These are phyloP conservation scores for Oostethus manadensis DNA, from an alignment of 2,113 vertebrate species.

Conservation along the genomic window DNA sequence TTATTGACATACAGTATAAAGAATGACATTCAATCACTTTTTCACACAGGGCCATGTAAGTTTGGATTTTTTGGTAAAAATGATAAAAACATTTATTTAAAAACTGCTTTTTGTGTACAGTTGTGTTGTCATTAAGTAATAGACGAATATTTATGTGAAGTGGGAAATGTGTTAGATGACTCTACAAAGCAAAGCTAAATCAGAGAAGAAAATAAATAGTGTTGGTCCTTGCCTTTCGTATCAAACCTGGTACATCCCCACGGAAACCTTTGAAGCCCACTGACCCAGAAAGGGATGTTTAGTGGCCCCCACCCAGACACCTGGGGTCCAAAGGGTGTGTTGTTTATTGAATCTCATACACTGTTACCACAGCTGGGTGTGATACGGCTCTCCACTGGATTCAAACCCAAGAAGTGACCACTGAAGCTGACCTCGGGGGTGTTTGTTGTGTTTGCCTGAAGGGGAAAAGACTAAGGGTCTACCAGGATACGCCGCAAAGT, in stretches of 20 bases:
- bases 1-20: too few relatives aligned
- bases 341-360: constrained; percentile 38
- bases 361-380: constrained; percentile 23
- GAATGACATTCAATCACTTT: too few relatives aligned
- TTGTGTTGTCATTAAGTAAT: too few relatives aligned
- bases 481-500: constrained; percentile 17
- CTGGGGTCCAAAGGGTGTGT: constrained; percentile 28
- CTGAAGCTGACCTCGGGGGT: constrained; percentile 34
- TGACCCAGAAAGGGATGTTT: constrained; percentile 51
- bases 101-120: too few relatives aligned
- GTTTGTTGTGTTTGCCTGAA: constrained; percentile 70
- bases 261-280: constrained; percentile 44
- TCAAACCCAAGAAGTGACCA: constrained; percentile 26
- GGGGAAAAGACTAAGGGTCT: constrained; percentile 16
- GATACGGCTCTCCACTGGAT: constrained; percentile 46
- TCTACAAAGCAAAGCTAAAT: constrained; percentile 1
- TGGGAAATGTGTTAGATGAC: too few relatives aligned
- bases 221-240: neutral
- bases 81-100: too few relatives aligned
- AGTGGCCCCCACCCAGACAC: constrained; percentile 36
- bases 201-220: constrained; percentile 11
- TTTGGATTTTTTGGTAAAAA: too few relatives aligned
- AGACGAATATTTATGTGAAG: too few relatives aligned
- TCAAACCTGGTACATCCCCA: neutral
- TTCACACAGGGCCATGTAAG: too few relatives aligned